Percentiles rank a stretch among this genome's conserved stretches.
Evolutionary conservation across 2,797 vertebrate genomes (phyloP).

Genomic region (Coregonus suidteri): DNA sequence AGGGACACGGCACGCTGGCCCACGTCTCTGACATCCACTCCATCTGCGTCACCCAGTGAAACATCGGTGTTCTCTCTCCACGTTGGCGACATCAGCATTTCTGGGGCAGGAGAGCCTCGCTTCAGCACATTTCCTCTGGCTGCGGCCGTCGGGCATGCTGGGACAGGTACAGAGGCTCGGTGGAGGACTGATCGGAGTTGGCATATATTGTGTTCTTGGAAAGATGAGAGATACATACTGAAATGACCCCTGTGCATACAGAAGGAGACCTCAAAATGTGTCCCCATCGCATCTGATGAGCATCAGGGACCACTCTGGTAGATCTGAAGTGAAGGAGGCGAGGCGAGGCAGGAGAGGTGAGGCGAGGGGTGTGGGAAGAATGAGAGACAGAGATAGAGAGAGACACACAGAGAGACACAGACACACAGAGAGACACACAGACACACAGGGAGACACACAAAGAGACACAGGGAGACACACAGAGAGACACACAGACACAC

Average conservation of each 20-base stretch:
- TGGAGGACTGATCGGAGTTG: conserved; percentile 27
- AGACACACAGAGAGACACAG: conserved; percentile 1
- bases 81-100: conserved; percentile 12
- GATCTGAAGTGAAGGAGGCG: neutral
- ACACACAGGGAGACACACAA: neutral
- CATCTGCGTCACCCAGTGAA: conserved; percentile 30
- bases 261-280: conserved; percentile 15
- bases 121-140: conserved; percentile 7
- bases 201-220: conserved; percentile 27
- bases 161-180: conserved; percentile 20
- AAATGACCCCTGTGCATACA: conserved; percentile 29
- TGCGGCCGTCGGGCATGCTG: conserved; percentile 7
- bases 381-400: neutral
- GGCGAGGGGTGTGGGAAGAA: neutral
- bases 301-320: neutral
- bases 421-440: neutral
- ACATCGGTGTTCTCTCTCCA: conserved; percentile 5
- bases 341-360: neutral
- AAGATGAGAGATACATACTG: conserved; percentile 24
- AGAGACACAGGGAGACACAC: neutral
- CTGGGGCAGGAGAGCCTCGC: conserved; percentile 1
- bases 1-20: neutral
- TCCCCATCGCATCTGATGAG: conserved; percentile 18
- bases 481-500: too few relatives aligned
- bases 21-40: conserved; percentile 5